Conservation (phyloP, 2,797 vertebrate species). For the Sebastes steindachneri region DNA sequence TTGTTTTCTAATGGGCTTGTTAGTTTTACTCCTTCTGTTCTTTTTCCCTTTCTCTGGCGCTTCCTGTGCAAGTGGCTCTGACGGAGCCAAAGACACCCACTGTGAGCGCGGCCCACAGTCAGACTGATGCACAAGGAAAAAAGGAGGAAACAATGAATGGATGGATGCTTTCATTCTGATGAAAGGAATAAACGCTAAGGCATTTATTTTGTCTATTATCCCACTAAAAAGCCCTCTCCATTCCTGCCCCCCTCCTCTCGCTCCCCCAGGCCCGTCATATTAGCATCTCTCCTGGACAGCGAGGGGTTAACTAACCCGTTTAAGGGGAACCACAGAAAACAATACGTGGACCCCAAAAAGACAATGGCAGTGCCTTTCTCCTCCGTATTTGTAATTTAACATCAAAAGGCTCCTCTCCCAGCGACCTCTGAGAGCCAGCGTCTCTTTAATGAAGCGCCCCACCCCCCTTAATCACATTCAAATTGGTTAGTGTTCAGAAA, state of each 20-base stretch:
- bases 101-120: constrained; percentile 61
- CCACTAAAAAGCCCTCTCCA: constrained; percentile 77
- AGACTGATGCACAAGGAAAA: constrained; percentile 61
- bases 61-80: constrained; percentile 48
- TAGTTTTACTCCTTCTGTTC: constrained; percentile 58
- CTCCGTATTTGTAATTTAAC: constrained; percentile 90
- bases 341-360: constrained; percentile 84
- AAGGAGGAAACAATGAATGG: constrained; percentile 73
- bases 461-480: constrained; percentile 99
- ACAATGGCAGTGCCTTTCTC: constrained; percentile 85
- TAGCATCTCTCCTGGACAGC: constrained; percentile 77
- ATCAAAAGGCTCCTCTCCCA: constrained; percentile 87
- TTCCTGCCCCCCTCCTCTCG: constrained; percentile 41
- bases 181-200: constrained; percentile 78
- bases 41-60: constrained; percentile 42
- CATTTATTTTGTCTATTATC: constrained; percentile 82
- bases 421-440: constrained; percentile 86
- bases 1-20: constrained; percentile 57
- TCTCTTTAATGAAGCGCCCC: constrained; percentile 88
- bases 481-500: constrained; percentile 99
- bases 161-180: constrained; percentile 82
- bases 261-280: constrained; percentile 72
- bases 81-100: constrained; percentile 53
- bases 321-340: constrained; percentile 85
- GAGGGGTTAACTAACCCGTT: constrained; percentile 86